Evolutionary conservation across 2,113 vertebrate species (phyloP).

Genomic region (Strix aluco): DNA sequence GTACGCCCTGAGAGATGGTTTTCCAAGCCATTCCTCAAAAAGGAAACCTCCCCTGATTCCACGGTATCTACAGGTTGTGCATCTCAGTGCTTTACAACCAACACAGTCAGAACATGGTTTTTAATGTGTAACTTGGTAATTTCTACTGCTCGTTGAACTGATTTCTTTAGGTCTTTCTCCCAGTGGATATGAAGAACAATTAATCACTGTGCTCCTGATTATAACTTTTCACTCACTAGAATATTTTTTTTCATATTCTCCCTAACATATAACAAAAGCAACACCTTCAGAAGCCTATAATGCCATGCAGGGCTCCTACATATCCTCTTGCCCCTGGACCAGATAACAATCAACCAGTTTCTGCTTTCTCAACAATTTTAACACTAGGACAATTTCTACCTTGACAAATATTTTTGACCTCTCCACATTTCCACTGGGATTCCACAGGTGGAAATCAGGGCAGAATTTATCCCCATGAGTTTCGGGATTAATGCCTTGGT

Average conservation of each 20-base stretch:
- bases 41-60: not conserved
- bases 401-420: constrained; percentile 35
- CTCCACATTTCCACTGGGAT: constrained; percentile 24
- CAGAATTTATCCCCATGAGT: constrained; percentile 32
- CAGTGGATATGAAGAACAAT: constrained; percentile 50
- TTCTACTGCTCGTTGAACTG: not conserved
- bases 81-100: not conserved
- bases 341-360: not conserved
- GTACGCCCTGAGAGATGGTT: not conserved
- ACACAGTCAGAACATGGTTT: not conserved
- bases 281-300: not conserved
- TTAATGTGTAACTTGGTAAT: not conserved
- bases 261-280: not conserved
- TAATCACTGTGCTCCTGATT: constrained; percentile 47
- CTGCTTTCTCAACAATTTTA: not conserved
- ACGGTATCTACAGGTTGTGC: not conserved
- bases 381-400: not conserved
- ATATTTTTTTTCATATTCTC: not conserved
- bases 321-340: not conserved
- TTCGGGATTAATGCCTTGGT: constrained; percentile 34
- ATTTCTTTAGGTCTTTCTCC: constrained; percentile 46
- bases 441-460: constrained; percentile 49
- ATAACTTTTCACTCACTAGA: not conserved
- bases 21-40: not conserved
- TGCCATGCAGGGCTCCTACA: not conserved